Conservation (phyloP, 2,888 invertebrate species). For the Adelphocoris suturalis region DNA sequence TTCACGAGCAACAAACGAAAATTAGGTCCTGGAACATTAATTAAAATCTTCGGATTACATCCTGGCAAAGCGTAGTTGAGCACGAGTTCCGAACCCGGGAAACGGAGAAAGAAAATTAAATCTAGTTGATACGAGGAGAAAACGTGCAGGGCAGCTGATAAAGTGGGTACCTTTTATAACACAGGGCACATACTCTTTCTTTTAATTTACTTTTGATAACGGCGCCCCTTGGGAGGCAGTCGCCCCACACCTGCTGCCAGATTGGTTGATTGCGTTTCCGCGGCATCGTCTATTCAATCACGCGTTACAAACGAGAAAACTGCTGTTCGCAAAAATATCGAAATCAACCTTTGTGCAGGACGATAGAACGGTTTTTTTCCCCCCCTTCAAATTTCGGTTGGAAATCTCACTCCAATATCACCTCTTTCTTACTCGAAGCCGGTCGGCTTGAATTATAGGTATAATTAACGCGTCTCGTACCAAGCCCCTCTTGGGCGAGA, state of each 20-base stretch:
- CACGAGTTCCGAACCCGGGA: not conserved
- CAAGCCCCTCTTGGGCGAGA: too few relatives aligned
- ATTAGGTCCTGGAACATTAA: too few relatives aligned
- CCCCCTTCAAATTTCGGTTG: too few relatives aligned
- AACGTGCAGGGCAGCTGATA: conserved; percentile 55
- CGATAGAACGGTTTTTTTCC: too few relatives aligned
- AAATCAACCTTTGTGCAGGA: too few relatives aligned
- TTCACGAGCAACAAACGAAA: too few relatives aligned
- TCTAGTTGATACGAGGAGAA: conserved; percentile 43
- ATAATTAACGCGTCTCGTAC: too few relatives aligned
- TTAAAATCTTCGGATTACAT: too few relatives aligned
- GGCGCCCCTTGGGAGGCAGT: not conserved
- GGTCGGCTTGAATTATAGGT: too few relatives aligned
- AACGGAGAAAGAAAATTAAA: conserved; percentile 51
- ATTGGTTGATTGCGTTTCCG: conserved; percentile 44
- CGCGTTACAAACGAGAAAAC: not conserved
- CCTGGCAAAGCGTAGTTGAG: too few relatives aligned
- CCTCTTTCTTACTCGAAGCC: too few relatives aligned
- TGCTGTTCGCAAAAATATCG: not conserved
- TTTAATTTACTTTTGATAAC: conserved; percentile 61
- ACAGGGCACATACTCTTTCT: conserved; percentile 52
- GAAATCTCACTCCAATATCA: too few relatives aligned
- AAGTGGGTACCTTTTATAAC: conserved; percentile 50
- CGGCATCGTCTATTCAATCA: not conserved
- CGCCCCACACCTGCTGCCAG: conserved; percentile 41